Base-by-base conservation (phyloP, 2,797 vertebrate species). In the Pangasius krempfi region DNA sequence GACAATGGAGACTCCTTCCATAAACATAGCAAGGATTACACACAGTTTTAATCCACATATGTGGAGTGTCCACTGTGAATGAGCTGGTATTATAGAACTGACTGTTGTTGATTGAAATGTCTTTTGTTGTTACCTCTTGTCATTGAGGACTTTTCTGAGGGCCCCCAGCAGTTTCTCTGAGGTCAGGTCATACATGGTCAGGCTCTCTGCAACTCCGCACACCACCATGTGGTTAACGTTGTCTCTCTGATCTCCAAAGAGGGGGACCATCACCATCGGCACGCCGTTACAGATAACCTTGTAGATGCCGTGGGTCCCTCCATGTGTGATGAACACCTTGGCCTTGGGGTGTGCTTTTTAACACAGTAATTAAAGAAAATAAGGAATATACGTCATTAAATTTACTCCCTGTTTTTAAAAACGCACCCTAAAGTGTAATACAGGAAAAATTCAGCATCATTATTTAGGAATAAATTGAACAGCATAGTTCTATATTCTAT, bases 191-290 rank as follows among this genome's bases (percentile, higher is more conserved):
- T 94, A 91, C 30, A 98, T 92, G 25, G 91, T 93, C 73, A 99
- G 91, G 5, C 88, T 92, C 91, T 97, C 89, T 1, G 97, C 98
- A 2, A 97, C 97, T 0, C 97, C 97, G 0, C 96, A 96, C 12
- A 91, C 86, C 91, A 96, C 96, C 90, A 99, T 90, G 58, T 94
- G 96, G 37, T 95, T 93, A 0, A 95, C 97, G 0, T 99, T 99
- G 91, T 98, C 97, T 88, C 93, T 93, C 92, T 99, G 98, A 88
- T 99, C 98, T 2, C 96, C 97, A 40, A 99, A 99, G 37, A 99
- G 93, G 0, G 98, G 98, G 91, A 99, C 92, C 94, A 98, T 94
- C 89, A 99, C 93, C 98, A 99, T 97, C 0, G 98, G 98, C 5
- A 99, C 96, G 0, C 93, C 97, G 0, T 98, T 97, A 93, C 98